Percentiles rank a stretch among this genome's conserved stretches.
These are phyloP conservation scores for Trachythela sp. DNA, from an alignment of 64 coral and sea anemone species.

Conservation along the genomic window DNA sequence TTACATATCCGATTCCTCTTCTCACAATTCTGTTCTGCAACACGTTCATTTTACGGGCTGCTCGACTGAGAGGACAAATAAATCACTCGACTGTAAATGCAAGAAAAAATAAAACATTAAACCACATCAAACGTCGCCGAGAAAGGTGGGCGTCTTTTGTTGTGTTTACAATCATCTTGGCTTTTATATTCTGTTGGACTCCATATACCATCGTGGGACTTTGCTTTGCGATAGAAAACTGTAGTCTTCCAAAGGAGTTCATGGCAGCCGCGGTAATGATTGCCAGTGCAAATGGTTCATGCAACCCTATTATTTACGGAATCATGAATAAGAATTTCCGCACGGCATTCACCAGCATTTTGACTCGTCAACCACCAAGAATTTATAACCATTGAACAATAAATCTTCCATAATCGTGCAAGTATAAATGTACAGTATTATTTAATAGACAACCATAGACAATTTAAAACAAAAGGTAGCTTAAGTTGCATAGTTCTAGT, in stretches of 20 bases:
- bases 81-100: neutral
- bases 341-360: neutral
- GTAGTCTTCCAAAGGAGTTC: neutral
- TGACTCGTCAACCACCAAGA: neutral
- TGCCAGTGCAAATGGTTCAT: neutral
- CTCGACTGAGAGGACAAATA: neutral
- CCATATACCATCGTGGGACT: neutral
- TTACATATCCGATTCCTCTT: neutral
- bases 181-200: neutral
- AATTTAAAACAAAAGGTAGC: too few relatives aligned
- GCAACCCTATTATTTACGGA: neutral
- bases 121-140: neutral
- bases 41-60: neutral
- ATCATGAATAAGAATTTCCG: conserved; percentile 3
- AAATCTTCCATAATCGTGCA: too few relatives aligned
- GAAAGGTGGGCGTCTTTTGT: neutral
- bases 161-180: neutral
- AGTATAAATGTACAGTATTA: too few relatives aligned
- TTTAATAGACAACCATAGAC: too few relatives aligned
- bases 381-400: too few relatives aligned
- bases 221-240: neutral
- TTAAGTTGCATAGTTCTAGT: too few relatives aligned
- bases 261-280: neutral
- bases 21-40: neutral
- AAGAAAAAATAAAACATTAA: neutral